Evolutionary conservation across 2,888 invertebrate genomes (phyloP), one percentile per base, ranked within the genome.

Genomic region (Aelia acuminata): DNA sequence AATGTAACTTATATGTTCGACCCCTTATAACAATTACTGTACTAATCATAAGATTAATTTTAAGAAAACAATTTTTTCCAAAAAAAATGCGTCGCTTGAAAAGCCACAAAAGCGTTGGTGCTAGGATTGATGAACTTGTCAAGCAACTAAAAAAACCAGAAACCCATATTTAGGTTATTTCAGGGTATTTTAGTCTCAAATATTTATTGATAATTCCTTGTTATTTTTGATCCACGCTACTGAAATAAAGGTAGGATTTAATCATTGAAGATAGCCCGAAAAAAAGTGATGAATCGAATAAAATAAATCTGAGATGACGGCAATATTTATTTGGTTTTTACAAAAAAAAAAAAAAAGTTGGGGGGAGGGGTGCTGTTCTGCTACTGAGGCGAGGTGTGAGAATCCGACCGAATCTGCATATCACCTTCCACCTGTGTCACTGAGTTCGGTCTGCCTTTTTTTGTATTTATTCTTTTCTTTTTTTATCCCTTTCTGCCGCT

Each of bases 371-470:
- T 22, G 75, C n/a, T 3, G 43, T n/a, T 80, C 22, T 22, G 80
- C 80, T 80, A 47, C 75, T 22, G 39, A 75, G 35, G 20, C 39
- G 26, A 75, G 80, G 43, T 80, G 80, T 80, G 80, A 80, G 80
- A 80, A 80, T n/a, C 43, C 43, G 13, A 39, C 80, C 39, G 43
- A 47, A 80, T 80, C 80, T 80, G 80, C 80, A 80, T 80, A 80
- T 80, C 80, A 80, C 80, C 80, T 8, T 10, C n/a, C 80, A 80
- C 80, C 80, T 80, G 80, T 80, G 80, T 80, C 80, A n/a, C 75
- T 39, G n/a, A n/a, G n/a, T n/a, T n/a, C n/a, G 22, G 20, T 35
- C 43, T 20, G 43, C 22, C 39, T 3, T 8, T 2, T 39, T 80
- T 80, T 43, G 39, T 75, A 18, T 43, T 75, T 39, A 20, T 75